These are phyloP conservation scores for Micrasema longulum DNA, from an alignment of 1,140 invertebrate species.

Conservation along the genomic window DNA sequence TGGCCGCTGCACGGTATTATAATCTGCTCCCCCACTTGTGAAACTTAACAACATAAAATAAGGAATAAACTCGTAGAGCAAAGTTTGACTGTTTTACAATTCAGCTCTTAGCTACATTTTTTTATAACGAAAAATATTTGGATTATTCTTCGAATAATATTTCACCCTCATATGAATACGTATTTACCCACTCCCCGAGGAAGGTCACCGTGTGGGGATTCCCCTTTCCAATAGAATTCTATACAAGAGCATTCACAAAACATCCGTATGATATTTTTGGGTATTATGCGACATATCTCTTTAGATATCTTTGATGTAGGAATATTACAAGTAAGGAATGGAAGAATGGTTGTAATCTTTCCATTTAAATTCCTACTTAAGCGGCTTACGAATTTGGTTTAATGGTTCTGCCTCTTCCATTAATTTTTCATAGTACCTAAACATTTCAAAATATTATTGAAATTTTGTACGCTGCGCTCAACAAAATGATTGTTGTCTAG, in stretches of 20 bases:
- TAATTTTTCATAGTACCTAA: background rate
- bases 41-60: no score
- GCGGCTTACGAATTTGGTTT: background rate
- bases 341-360: conserved; percentile 4
- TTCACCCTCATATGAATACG: background rate
- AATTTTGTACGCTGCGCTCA: no score
- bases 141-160: background rate
- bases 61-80: no score
- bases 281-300: conserved; percentile 25
- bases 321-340: conserved; percentile 4
- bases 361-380: conserved; percentile 21
- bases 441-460: background rate
- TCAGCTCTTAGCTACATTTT: no score
- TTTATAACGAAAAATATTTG: no score
- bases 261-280: conserved; percentile 22
- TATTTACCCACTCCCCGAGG: conserved; percentile 3
- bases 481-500: no score
- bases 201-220: conserved; percentile 40
- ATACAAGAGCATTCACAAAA: conserved; percentile 36
- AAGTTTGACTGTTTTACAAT: no score
- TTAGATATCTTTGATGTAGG: conserved; percentile 41
- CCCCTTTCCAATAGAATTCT: conserved; percentile 45
- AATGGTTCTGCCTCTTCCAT: no score
- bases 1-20: no score
- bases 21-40: no score